Percentiles rank a stretch among this genome's conserved stretches.
phyloP scores from a whole-genome alignment of 2,113 vertebrate species.

The Amazona vittata region DNA sequence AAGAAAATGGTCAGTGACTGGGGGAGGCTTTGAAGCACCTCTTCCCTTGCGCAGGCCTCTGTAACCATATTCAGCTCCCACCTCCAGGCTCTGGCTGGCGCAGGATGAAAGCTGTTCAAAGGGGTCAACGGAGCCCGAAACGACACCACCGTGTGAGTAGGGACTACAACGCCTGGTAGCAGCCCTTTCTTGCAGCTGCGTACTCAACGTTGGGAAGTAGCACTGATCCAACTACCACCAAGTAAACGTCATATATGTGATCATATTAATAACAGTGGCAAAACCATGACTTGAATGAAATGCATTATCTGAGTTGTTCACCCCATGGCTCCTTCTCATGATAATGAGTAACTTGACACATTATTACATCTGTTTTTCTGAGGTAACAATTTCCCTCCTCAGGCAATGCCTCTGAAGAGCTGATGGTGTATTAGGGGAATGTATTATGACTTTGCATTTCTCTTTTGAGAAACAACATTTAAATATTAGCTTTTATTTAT shows the following conservation, averaged over 20 bases:
- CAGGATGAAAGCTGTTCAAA: background rate
- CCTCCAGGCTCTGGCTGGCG: accelerated
- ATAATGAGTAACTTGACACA: background rate
- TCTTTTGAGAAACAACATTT: background rate
- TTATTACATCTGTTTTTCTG: background rate
- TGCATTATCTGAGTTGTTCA: background rate
- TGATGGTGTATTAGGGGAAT: background rate
- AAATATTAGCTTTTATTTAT: background rate
- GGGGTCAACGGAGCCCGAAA: background rate
- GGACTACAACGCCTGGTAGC: background rate
- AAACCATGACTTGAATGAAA: background rate
- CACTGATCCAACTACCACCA: background rate
- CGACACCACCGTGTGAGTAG: accelerated
- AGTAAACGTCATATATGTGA: background rate
- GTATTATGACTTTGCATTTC: background rate
- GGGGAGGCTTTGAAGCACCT: background rate
- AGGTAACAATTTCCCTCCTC: background rate
- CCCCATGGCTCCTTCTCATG: background rate
- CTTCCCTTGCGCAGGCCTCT: background rate
- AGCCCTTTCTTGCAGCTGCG: background rate
- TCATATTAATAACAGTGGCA: background rate
- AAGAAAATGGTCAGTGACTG: background rate
- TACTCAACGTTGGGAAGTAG: background rate
- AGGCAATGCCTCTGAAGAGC: background rate
- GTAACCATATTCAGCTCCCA: background rate